These are phyloP conservation scores for Larimichthys polyactis DNA, from an alignment of 2,113 vertebrate species.

Conservation along the genomic window DNA sequence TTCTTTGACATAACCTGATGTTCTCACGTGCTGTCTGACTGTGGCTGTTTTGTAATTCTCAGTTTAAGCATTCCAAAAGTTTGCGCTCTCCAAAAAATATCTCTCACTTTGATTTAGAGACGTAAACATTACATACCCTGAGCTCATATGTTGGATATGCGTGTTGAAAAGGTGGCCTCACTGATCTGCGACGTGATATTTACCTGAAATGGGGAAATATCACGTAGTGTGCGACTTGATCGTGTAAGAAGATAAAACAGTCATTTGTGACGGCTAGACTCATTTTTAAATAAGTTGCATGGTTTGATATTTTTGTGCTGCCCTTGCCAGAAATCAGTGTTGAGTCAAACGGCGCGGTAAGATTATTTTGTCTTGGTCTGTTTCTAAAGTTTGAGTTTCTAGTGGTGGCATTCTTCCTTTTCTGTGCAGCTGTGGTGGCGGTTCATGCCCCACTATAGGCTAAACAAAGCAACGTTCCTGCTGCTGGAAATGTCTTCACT, in stretches of 20 bases:
- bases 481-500: slow-evolving; percentile 6
- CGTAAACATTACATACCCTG: no score
- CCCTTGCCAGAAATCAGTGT: slow-evolving; percentile 2
- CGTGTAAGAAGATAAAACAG: not conserved
- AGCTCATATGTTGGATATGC: not conserved
- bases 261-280: not conserved
- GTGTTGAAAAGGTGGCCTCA: not conserved
- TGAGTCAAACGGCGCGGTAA: slow-evolving; percentile 19
- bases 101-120: not conserved
- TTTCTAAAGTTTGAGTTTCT: not conserved
- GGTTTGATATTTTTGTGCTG: slow-evolving; percentile 14
- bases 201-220: not conserved
- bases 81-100: not conserved
- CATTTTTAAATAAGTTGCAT: not conserved
- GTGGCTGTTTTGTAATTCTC: not conserved
- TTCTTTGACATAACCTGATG: not conserved
- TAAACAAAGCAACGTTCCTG: not conserved
- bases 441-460: not conserved
- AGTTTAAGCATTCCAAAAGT: not conserved
- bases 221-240: not conserved
- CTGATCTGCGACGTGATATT: not conserved
- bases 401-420: not conserved
- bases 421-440: slow-evolving; percentile 17
- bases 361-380: slow-evolving; percentile 10
- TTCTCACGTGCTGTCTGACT: not conserved